These are phyloP conservation scores for Drosophila lacicola DNA, from an alignment of 2,888 invertebrate genomes.

Conservation along the genomic window DNA sequence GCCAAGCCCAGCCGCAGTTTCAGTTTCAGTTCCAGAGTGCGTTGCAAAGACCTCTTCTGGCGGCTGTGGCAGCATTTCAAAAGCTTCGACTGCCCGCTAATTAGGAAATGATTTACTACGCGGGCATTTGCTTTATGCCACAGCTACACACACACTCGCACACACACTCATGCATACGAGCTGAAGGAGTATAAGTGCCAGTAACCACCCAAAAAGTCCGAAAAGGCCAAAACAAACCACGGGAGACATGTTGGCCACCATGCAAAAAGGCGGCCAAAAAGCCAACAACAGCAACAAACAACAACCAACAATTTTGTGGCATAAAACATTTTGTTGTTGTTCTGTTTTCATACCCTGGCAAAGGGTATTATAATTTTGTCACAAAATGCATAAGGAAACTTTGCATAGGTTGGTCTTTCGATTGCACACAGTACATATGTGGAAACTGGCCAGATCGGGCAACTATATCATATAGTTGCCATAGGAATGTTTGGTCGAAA, in stretches of 20 bases:
- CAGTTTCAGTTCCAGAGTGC: slow-evolving; percentile 21
- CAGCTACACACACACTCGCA: slow-evolving; percentile 20
- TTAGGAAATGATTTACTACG: slow-evolving; percentile 79
- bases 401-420: too few relatives aligned
- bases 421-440: too few relatives aligned
- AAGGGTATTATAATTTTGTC: neutral
- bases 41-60: slow-evolving; percentile 24
- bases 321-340: slow-evolving; percentile 74
- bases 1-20: slow-evolving; percentile 6
- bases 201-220: slow-evolving; percentile 66
- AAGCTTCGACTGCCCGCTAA: slow-evolving; percentile 60
- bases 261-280: slow-evolving; percentile 54
- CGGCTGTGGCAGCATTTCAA: slow-evolving; percentile 34
- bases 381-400: too few relatives aligned
- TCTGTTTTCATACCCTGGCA: slow-evolving; percentile 14
- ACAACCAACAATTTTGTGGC: slow-evolving; percentile 71
- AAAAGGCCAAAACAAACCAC: slow-evolving; percentile 63
- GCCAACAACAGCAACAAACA: slow-evolving; percentile 35
- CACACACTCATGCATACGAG: slow-evolving; percentile 4
- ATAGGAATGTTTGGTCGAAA: too few relatives aligned
- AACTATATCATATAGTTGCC: too few relatives aligned
- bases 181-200: slow-evolving; percentile 34
- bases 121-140: slow-evolving; percentile 60
- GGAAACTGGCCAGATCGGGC: too few relatives aligned
- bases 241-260: slow-evolving; percentile 80